Conservation (phyloP, 2,797 vertebrate genomes). For the Falco peregrinus region DNA sequence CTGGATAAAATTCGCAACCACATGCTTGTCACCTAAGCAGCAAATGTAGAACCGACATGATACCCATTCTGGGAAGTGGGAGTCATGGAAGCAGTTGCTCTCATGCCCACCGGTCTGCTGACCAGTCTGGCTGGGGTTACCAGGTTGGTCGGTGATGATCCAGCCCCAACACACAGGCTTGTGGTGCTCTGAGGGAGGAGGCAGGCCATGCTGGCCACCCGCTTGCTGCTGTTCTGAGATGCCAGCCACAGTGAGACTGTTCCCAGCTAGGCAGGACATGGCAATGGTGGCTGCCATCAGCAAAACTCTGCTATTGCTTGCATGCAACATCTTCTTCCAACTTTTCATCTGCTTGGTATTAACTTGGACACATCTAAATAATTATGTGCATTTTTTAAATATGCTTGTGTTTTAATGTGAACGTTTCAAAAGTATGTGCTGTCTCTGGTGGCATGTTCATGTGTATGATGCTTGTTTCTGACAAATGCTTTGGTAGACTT, state of each 20-base stretch:
- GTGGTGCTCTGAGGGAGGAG: no score
- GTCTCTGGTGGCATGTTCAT: neutral
- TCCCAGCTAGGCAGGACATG: neutral
- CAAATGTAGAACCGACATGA: neutral
- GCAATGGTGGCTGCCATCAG: neutral
- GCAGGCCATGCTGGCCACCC: no score
- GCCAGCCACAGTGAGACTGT: neutral
- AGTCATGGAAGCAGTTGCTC: neutral
- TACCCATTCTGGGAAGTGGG: neutral
- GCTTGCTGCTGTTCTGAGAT: neutral
- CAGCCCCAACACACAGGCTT: neutral
- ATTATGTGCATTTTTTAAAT: neutral
- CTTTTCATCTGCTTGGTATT: neutral
- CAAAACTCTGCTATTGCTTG: neutral
- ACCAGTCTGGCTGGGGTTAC: neutral
- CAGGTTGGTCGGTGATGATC: neutral
- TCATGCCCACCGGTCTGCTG: accelerated
- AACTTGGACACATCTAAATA: neutral
- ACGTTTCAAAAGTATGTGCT: neutral
- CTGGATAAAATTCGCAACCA: neutral
- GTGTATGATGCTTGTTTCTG: neutral
- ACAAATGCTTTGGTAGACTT: neutral
- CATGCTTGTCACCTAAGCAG: neutral
- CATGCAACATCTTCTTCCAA: accelerated
- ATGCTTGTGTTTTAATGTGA: neutral